Evolutionary conservation across 1,140 invertebrate species (phyloP), one percentile per base, ranked within the genome.

Genomic region (Drosophila lini): DNA sequence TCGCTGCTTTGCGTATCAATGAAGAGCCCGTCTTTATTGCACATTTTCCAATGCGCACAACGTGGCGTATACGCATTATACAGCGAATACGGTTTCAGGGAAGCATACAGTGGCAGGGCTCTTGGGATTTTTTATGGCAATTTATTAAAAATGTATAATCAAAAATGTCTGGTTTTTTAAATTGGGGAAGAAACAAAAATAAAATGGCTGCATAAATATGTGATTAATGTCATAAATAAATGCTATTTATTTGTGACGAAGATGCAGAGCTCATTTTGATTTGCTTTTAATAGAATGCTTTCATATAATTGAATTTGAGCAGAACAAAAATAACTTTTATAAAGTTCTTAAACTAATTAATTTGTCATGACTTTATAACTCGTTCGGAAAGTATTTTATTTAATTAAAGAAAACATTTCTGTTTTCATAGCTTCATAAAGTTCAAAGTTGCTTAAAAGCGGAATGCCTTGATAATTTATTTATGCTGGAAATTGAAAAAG

Each of bases 1-100:
- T 80, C 67, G 74, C 60, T 74, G 81, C 68, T 88, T 89, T 84
- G 83, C 83, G 71, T 86, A 86, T 84, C 83, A 84, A 88, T 88
- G 78, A 88, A 84, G 78, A 75, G 80, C 71, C 74, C 63, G 50
- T 65, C 71, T 83, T 83, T 86, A 88, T 88, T 78, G 84, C 84
- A 89, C 78, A 89, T 86, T 80, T 89, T 65, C 16, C 68, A 61
- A 55, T 71, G 55, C 69, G 52, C 65, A 62, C 74, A 57, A 78
- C 57, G 31, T 55, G 62, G 75, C 83, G 68, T 64, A 65, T 86
- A 61, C 59, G 74, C 68, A 71, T 58, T 76, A 68, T 76, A 65
- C 22, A 36, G 36, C 58, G 10, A 44, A 75, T 61, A 50, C 19
- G 38, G 67, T 36, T 42, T 16, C 10, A 13, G 56, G 31, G 5